Percentiles rank a stretch among this genome's conserved stretches.
phyloP scores from a whole-genome alignment of 2,888 invertebrate genomes.

The Ametastegia equiseti region DNA sequence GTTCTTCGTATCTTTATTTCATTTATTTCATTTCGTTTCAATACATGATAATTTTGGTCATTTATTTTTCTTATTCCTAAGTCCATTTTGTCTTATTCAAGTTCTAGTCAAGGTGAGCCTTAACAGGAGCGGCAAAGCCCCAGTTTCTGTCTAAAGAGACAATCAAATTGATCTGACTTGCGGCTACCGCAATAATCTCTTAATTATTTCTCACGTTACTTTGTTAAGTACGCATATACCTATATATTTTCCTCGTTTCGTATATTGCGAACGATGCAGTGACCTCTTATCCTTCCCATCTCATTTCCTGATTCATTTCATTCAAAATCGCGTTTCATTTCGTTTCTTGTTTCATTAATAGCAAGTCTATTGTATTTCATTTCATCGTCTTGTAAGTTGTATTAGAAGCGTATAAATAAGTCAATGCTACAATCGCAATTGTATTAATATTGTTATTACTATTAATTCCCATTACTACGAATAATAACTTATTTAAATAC shows the following conservation, averaged over 20 bases:
- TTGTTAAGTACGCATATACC: not conserved
- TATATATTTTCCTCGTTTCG: not conserved
- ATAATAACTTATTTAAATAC: not conserved
- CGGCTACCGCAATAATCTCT: not conserved
- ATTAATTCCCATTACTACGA: not conserved
- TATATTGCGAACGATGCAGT: not conserved
- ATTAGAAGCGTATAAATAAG: not conserved
- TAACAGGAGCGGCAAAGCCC: constrained; percentile 52
- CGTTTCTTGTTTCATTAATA: not conserved
- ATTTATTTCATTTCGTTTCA: not conserved
- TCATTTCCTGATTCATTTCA: not conserved
- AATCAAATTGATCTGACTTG: constrained; percentile 61
- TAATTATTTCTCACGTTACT: not conserved
- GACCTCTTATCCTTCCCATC: not conserved
- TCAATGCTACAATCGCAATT: not conserved
- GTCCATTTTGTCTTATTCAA: too few relatives aligned
- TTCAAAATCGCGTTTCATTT: not conserved
- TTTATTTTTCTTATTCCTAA: constrained; percentile 60
- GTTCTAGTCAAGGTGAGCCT: constrained; percentile 56
- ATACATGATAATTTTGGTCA: constrained; percentile 35
- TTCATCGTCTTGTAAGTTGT: too few relatives aligned
- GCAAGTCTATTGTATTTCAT: not conserved
- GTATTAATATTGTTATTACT: not conserved
- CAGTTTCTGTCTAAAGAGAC: constrained; percentile 58
- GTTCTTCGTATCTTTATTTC: too few relatives aligned